Conservation (phyloP, 64 coral and sea anemone genomes). For the Exaiptasia diaphana region DNA sequence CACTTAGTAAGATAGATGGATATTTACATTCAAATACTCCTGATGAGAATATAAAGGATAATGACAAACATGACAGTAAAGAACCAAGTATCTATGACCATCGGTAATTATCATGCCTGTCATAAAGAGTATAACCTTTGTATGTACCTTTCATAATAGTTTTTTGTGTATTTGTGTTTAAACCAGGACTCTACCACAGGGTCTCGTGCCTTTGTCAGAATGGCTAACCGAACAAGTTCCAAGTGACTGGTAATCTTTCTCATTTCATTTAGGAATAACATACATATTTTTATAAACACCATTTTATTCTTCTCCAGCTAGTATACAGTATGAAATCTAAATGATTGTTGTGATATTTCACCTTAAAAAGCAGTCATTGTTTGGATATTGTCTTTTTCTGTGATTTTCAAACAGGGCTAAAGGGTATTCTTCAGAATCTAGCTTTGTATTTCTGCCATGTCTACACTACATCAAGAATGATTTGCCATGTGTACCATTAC, state of each 20-base stretch:
- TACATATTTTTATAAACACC: too few species aligned
- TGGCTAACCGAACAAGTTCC: constrained; percentile 43
- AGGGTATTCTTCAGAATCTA: not conserved
- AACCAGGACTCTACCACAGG: constrained; percentile 7
- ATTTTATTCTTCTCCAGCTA: too few species aligned
- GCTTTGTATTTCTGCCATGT: constrained; percentile 52
- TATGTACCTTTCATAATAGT: too few species aligned
- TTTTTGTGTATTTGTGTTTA: not conserved
- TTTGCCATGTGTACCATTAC: constrained; percentile 7
- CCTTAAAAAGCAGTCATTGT: too few species aligned
- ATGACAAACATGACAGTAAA: not conserved
- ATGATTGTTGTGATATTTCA: too few species aligned
- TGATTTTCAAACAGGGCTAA: not conserved
- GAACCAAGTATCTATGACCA: constrained; percentile 6
- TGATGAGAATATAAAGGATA: not conserved
- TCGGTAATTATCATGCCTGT: not conserved
- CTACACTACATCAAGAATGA: not conserved
- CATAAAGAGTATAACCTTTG: not conserved
- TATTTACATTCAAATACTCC: not conserved
- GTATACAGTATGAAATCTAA: too few species aligned
- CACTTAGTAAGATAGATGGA: not conserved
- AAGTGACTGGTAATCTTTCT: constrained; percentile 9
- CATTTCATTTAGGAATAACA: too few species aligned
- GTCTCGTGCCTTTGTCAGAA: not conserved
- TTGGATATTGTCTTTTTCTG: not conserved